Percentiles rank a stretch among this genome's conserved stretches.
These are phyloP conservation scores for Dorcus hopei DNA, from an alignment of 2,888 invertebrate genomes.

Conservation along the genomic window DNA sequence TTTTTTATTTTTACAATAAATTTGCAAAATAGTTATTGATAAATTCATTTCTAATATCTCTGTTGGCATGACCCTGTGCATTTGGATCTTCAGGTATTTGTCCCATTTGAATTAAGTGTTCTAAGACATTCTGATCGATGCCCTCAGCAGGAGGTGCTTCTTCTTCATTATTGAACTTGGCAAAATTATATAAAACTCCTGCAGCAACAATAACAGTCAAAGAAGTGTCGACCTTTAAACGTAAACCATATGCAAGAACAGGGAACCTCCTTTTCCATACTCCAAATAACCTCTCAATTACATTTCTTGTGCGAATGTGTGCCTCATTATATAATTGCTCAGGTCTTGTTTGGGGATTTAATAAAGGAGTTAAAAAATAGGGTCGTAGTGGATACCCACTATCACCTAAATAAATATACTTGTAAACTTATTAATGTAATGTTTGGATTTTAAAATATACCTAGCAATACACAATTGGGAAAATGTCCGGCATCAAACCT, in stretches of 20 bases:
- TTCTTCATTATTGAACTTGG: constrained; percentile 1
- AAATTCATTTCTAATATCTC: neutral
- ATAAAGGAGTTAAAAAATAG: constrained; percentile 16
- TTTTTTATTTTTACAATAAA: neutral
- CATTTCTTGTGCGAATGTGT: constrained; percentile 32
- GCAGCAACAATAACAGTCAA: constrained; percentile 29
- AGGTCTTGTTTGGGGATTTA: neutral
- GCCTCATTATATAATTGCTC: constrained; percentile 13
- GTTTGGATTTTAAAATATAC: neutral
- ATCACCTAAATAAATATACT: constrained; percentile 24
- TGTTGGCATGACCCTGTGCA: neutral
- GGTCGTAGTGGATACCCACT: constrained; percentile 15
- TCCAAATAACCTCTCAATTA: constrained; percentile 20
- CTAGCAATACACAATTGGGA: constrained; percentile 1
- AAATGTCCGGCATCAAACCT: constrained; percentile 3
- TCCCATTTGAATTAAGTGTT: constrained; percentile 1
- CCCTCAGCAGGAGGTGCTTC: neutral
- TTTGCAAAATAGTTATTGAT: neutral
- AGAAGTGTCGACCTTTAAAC: constrained; percentile 24
- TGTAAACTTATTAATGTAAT: neutral
- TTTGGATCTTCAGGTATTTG: constrained; percentile 1
- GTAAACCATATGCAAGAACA: constrained; percentile 12
- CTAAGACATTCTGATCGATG: neutral
- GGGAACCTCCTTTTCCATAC: constrained; percentile 15
- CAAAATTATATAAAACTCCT: constrained; percentile 29